Percentiles rank a stretch among this genome's conserved stretches.
phyloP scores from a whole-genome alignment of 2,113 vertebrate genomes.

The Takifugu bimaculatus region DNA sequence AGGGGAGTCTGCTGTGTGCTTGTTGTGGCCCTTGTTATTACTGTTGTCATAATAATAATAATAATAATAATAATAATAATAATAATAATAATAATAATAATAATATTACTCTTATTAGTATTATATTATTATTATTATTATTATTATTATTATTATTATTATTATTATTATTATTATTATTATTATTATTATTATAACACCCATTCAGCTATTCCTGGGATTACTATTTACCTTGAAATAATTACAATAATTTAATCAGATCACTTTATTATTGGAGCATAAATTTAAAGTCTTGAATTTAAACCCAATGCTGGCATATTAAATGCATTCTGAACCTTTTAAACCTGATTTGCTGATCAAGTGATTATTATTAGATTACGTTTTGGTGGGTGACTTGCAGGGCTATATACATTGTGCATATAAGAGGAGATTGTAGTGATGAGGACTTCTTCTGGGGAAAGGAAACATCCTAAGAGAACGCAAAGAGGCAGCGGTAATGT shows the following conservation, averaged over 20 bases:
- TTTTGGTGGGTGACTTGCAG: background rate
- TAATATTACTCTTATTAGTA: no score
- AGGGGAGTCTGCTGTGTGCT: conserved; percentile 1
- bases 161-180: conserved; percentile 28
- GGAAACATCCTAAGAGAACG: background rate
- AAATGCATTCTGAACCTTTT: conserved; percentile 18
- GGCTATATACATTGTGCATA: background rate
- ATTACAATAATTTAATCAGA: conserved; percentile 50
- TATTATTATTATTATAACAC: conserved; percentile 53
- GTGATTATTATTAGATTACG: conserved; percentile 11
- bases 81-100: conserved; percentile 17
- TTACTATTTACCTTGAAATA: conserved; percentile 47
- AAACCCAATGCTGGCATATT: conserved; percentile 13
- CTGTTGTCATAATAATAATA: conserved; percentile 51
- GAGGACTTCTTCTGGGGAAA: background rate
- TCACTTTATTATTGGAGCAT: conserved; percentile 49
- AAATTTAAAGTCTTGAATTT: conserved; percentile 31
- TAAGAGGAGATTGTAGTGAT: background rate
- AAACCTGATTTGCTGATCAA: conserved; percentile 19
- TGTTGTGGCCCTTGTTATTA: conserved; percentile 36
- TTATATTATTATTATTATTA: conserved; percentile 19
- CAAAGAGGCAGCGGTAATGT: background rate
- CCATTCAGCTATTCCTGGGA: conserved; percentile 58
- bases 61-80: conserved; percentile 11
- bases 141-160: conserved; percentile 62